Conservation (phyloP, 2,797 vertebrate genomes). For the Diglossa cyanea region DNA sequence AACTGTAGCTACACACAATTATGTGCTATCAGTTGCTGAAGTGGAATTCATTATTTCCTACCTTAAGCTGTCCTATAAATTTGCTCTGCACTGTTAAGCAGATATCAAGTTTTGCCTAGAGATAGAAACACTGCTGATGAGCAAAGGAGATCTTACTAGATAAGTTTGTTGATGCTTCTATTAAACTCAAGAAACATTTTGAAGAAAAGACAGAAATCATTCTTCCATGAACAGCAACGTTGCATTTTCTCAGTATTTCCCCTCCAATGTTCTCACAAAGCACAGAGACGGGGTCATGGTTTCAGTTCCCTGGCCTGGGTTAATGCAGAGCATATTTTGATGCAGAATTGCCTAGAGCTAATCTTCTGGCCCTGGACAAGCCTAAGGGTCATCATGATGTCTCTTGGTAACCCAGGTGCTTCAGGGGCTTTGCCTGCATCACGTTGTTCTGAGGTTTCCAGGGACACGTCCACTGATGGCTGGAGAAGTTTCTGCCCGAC, state of each 20-base stretch:
- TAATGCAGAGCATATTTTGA: background rate
- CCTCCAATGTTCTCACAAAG: fast-evolving
- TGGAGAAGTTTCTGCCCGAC: background rate
- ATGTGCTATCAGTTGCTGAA: background rate
- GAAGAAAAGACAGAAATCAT: background rate
- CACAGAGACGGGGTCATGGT: background rate
- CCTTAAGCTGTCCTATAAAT: conserved; percentile 47
- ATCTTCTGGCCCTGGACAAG: background rate
- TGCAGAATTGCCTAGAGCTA: background rate
- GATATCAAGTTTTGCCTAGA: background rate
- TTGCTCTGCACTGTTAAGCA: conserved; percentile 37
- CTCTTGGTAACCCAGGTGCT: background rate
- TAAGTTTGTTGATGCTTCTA: background rate
- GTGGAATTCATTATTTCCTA: conserved; percentile 29
- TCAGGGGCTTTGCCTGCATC: background rate
- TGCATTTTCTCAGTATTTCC: background rate
- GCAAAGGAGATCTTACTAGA: background rate
- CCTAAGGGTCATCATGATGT: background rate
- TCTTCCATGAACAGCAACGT: background rate
- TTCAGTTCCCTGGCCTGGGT: background rate
- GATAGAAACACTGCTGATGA: conserved; percentile 2
- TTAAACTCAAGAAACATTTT: conserved; percentile 9
- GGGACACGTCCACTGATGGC: fast-evolving
- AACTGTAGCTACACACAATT: background rate
- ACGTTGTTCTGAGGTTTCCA: fast-evolving